Base-by-base conservation (phyloP, 37 sponge, comb jelly and placozoan species). In the Hormiphora californensis region DNA sequence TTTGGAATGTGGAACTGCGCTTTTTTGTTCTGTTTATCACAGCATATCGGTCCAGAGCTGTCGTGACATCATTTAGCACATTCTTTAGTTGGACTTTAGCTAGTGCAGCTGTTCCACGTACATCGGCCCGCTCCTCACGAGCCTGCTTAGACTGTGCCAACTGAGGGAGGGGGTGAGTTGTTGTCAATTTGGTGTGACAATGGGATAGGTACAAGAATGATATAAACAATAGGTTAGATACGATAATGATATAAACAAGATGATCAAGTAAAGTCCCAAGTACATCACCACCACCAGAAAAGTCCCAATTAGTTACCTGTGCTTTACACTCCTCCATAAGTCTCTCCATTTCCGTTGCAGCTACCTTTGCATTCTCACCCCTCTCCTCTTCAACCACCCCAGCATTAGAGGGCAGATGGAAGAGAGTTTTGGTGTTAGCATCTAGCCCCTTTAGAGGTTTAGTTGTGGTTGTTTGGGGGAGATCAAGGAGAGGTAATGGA, bases 71-170 rank as follows among this genome's bases (percentile, higher is more conserved):
- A 4, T 73, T 25, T 33, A 73, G 46, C 1, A 73, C 81, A 28
- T 73, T 73, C 44, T 40, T 73, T 2, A 73, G 81, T 40, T 73
- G 81, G 44, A 73, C 81, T 40, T 73, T 39, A 1, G 40, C 30
- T 33, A 73, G 81, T 4, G 81, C 81, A n/a, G 81, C 81, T 43
- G 5, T 73, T 1, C 81, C 81, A 8, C 81, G 8, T 5, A 73
- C 81, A 40, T 73, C 81, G 3, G 81, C 81, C 25, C 81, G 81
- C 81, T 73, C 81, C 25, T 73, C 81, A 9, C 81, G 9, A 33
- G 44, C 81, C 46, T 73, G 81, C 46, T 73, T 73, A 36, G 68
- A 67, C 46, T 73, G 36, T 28, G 19, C 0, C 46, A 40, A 15
- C 81, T 40, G 44, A 21, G n/a, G 59, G 44, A 21, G n/a, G 59